phyloP scores from a whole-genome alignment of 2,113 vertebrate genomes.

The Bothrops jararaca region DNA sequence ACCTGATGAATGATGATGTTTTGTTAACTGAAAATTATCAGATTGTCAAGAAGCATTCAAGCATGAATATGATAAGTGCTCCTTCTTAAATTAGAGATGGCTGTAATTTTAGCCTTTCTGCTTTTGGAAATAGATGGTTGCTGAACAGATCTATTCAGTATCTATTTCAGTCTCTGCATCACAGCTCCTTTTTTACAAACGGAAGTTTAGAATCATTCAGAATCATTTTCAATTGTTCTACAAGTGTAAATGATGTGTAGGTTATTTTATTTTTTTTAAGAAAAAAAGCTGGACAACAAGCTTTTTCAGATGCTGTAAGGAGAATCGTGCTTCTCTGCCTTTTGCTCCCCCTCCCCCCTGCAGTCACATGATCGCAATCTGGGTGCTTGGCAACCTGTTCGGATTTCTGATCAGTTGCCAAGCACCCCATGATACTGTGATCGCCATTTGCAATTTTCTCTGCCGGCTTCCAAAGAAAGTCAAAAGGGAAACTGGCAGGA shows the following conservation, averaged over 20 bases:
- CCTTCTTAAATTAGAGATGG: not conserved
- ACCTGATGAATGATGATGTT: not conserved
- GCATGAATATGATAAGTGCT: not conserved
- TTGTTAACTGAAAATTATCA: not conserved
- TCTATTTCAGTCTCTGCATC: not conserved
- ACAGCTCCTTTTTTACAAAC: not conserved
- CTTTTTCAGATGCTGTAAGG: conserved; percentile 1
- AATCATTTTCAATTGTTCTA: not conserved
- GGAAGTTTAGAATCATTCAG: not conserved
- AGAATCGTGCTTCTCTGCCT: not conserved
- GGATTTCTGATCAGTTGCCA: not conserved
- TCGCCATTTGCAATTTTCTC: not conserved
- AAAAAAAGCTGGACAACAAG: not conserved
- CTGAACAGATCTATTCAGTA: conserved; percentile 1
- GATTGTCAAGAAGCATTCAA: conserved; percentile 4
- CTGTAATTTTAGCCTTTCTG: not conserved
- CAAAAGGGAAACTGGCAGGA: not conserved
- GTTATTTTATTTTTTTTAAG: not conserved
- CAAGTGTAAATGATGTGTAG: not conserved
- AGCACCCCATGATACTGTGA: not conserved
- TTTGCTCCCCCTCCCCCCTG: not conserved
- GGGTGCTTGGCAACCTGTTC: not conserved
- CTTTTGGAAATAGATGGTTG: not conserved
- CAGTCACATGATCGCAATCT: not conserved
- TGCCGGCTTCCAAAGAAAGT: not conserved